Base-by-base conservation (phyloP, 2,888 invertebrate species). In the Rugalucina vietnamica region DNA sequence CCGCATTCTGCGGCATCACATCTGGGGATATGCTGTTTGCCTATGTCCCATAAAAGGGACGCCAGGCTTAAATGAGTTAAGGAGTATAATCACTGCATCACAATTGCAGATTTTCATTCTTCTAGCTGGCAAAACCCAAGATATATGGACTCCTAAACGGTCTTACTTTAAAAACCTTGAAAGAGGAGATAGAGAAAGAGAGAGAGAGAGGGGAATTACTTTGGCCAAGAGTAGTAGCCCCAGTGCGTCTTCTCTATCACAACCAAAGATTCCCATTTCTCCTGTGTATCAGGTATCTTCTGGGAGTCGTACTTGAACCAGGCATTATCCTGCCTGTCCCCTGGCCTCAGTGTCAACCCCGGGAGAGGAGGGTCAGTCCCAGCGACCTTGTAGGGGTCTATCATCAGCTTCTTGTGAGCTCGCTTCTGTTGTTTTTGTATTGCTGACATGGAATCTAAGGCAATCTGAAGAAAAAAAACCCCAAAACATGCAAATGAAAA, bases 401-500 rank as follows among this genome's bases (percentile, higher is more conserved):
- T 95, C 8, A 92, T 90, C 0, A 96, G 94, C 93, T 96, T 97
- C 86, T 96, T 95, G 90, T 97, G 96, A 81, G 96, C 95, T 29
- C 96, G 96, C 93, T 98, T 98, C 91, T 97, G 96, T 92, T 97
- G 97, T 80, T 97, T 96, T 83, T 97, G 95, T 79, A 97, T 96
- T 89, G 96, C 97, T 65, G 96, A 95, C 37, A 97, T 94, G 0
- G 96, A 96, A 36, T 96, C 95, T 10, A 96, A 95, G 0, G 97
- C 96, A n/a, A 96, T 95, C 95, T 95, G 89, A 36, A 88, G 88
- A 75, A 79, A 50, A 81, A n/a, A 29, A 73, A 29, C 12, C 27
- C n/a, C n/a, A n/a, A n/a, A n/a, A n/a, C n/a, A n/a, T n/a, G n/a
- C n/a, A n/a, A n/a, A n/a, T n/a, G n/a, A n/a, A n/a, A n/a, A n/a